Base-by-base conservation (phyloP, 2,113 vertebrate genomes). In the Ctenodactylus gundi region DNA sequence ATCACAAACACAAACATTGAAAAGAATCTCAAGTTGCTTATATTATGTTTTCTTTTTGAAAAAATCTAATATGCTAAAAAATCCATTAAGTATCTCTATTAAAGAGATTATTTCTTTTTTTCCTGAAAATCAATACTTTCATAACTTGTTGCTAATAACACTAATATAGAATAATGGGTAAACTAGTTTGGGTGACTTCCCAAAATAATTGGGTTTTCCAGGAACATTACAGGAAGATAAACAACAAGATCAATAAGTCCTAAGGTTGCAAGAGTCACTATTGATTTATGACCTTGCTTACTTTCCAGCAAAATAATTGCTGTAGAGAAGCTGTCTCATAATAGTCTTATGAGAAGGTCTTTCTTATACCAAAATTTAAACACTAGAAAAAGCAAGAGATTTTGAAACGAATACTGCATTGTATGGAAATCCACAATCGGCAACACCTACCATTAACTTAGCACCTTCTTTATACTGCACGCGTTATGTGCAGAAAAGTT, bases 161-260 rank as follows among this genome's bases (percentile, higher is more conserved):
- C 21, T 41, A 65, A 83, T 80, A 93, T 46, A 72, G 67, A 97
- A 88, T 25, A 96, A 88, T 14, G 1, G 75, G 39, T 95, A 95
- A 97, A 93, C 20, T 91, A 91, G 73, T 78, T 93, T 95, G 93
- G 87, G 62, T 97, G 97, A 94, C 81, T 94, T 97, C 82, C 39
- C 81, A 49, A 76, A 96, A 76, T 97, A 96, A 97, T 95, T 95
- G 89, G 0, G 65, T 94, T 97, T 97, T 77, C 88, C 91, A 95
- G 92, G 94, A 97, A 97, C 76, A 89, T 87, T 94, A 94, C 68
- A 85, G 87, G n/a, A 70, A 91, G 31, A 96, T 96, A 96, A 97
- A 76, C 87, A 93, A 31, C 53, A 68, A 93, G 90, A 97, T 98
- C 97, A 93, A 95, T 97, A 97, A 97, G 36, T 84, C 76, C 34